Conservation (phyloP, 1,140 invertebrate species). For the Yoshiicerus persimilis region DNA sequence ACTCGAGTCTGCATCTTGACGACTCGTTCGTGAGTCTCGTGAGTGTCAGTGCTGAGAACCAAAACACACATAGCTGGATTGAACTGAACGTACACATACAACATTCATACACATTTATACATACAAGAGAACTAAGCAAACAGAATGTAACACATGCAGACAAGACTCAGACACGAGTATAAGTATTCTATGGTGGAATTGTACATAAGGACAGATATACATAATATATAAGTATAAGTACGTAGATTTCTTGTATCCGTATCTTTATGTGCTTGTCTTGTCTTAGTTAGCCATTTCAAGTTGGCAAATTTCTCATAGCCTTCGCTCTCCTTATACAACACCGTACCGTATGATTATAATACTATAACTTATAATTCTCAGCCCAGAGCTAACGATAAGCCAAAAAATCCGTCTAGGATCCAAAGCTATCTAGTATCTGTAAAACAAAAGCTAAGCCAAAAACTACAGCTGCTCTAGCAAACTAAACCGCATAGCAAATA, state of each 20-base stretch:
- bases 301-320: neutral
- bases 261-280: neutral
- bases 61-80: neutral
- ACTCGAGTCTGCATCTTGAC: neutral
- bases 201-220: neutral
- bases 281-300: neutral
- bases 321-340: neutral
- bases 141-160: too few species aligned
- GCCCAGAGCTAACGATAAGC: too few species aligned
- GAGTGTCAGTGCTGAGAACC: neutral
- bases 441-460: neutral
- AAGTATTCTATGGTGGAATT: too few species aligned
- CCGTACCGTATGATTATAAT: too few species aligned
- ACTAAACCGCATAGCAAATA: neutral
- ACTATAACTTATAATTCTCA: too few species aligned
- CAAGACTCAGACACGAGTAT: too few species aligned
- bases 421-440: neutral
- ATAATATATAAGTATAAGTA: neutral
- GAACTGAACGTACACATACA: neutral
- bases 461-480: neutral
- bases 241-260: neutral
- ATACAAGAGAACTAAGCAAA: too few species aligned
- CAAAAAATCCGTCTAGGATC: neutral
- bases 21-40: neutral
- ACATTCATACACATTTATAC: too few species aligned